Conservation (phyloP, 2,797 vertebrate species). For the Florisuga fusca region DNA sequence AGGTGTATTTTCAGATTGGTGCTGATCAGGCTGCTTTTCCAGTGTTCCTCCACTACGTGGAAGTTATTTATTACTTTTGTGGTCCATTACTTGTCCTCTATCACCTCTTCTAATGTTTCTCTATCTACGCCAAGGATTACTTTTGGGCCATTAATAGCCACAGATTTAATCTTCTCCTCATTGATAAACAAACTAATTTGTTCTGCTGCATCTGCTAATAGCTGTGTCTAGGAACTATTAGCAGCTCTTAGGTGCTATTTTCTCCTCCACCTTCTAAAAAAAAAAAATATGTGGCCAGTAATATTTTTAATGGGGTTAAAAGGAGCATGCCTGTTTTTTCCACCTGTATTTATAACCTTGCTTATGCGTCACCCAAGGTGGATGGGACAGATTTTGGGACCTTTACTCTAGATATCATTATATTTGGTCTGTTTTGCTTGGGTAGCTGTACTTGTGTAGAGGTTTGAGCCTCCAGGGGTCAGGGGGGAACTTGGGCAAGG, state of each 20-base stretch:
- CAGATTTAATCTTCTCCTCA: slow-evolving; percentile 47
- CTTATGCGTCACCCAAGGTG: not conserved
- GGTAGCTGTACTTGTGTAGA: not conserved
- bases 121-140: slow-evolving; percentile 32
- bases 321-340: slow-evolving; percentile 7
- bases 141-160: slow-evolving; percentile 65
- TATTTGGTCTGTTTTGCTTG: not conserved
- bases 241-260: slow-evolving; percentile 56
- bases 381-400: not conserved
- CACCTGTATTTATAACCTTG: slow-evolving; percentile 28
- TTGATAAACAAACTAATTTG: slow-evolving; percentile 69
- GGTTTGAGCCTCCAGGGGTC: not conserved
- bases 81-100: slow-evolving; percentile 38
- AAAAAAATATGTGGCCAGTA: not conserved
- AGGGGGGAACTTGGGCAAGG: not conserved
- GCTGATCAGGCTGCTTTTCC: slow-evolving; percentile 33
- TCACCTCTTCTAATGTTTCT: slow-evolving; percentile 55
- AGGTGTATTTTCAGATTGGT: slow-evolving; percentile 24
- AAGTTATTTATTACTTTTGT: slow-evolving; percentile 52
- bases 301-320: slow-evolving; percentile 36
- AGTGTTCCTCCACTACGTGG: not conserved
- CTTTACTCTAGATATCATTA: not conserved
- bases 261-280: slow-evolving; percentile 43
- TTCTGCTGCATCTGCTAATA: slow-evolving; percentile 53
- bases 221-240: slow-evolving; percentile 61